phyloP scores from a whole-genome alignment of 2,888 invertebrate genomes.

The Tuberolachnus salignus region DNA sequence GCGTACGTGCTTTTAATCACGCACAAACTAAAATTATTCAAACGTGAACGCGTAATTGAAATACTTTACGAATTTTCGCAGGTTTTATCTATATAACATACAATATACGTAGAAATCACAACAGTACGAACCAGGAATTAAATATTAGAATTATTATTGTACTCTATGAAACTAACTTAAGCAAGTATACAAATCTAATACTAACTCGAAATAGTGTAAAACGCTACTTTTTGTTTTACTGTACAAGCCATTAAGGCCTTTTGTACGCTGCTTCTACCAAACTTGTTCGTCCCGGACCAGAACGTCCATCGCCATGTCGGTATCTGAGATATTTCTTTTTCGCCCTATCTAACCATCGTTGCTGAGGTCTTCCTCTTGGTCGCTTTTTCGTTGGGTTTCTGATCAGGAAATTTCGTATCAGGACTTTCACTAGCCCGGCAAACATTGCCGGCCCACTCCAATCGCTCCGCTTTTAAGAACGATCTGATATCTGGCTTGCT shows the following conservation, averaged over 20 bases:
- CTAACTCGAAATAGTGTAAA: no score
- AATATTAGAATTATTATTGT: no score
- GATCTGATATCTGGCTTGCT: slow-evolving; percentile 5
- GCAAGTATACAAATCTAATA: no score
- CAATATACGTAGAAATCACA: no score
- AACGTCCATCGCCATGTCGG: background rate
- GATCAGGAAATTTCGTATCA: background rate
- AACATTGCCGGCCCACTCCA: background rate
- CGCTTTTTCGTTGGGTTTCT: background rate
- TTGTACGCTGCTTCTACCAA: background rate
- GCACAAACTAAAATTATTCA: no score
- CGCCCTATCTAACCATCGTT: background rate
- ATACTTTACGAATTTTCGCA: no score
- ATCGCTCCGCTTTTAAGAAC: background rate
- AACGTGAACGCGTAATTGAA: no score
- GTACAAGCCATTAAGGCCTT: background rate
- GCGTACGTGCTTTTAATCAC: no score
- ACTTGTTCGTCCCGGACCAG: background rate
- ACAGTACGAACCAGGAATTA: no score
- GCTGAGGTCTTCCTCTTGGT: background rate
- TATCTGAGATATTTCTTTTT: background rate
- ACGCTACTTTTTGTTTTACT: background rate
- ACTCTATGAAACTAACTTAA: no score
- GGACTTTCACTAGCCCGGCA: background rate
- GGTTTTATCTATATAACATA: no score